These are phyloP conservation scores for Denticeps clupeoides DNA, from an alignment of 2,797 vertebrate species.

Conservation along the genomic window DNA sequence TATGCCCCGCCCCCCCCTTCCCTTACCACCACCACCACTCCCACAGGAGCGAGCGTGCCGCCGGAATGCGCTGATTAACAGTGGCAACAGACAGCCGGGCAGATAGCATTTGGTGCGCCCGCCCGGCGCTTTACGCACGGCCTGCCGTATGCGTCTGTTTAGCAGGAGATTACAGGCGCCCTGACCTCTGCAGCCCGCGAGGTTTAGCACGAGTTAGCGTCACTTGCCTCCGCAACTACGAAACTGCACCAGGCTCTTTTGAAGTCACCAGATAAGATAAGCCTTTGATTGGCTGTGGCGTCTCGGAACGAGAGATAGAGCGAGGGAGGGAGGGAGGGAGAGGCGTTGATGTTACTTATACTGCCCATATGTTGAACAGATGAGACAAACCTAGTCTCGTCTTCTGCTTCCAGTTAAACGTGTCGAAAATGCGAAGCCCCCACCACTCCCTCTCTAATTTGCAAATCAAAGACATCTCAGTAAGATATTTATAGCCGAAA, in stretches of 20 bases:
- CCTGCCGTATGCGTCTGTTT: conserved; percentile 9
- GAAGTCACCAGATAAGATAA: conserved; percentile 36
- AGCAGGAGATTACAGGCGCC: conserved; percentile 6
- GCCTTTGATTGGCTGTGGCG: conserved; percentile 37
- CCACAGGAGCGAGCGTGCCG: background rate
- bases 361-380: conserved; percentile 1
- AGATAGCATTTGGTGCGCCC: conserved; percentile 11
- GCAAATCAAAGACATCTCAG: conserved; percentile 54
- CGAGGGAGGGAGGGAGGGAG: background rate
- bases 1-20: conserved; percentile 36
- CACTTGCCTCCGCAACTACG: background rate
- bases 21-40: conserved; percentile 34
- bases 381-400: conserved; percentile 2
- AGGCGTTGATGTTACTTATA: conserved; percentile 10
- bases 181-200: no score
- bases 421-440: background rate
- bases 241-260: conserved; percentile 17
- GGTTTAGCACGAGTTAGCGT: no score
- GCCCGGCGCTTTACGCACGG: conserved; percentile 7
- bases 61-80: conserved; percentile 12
- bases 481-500: conserved; percentile 48
- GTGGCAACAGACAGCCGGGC: conserved; percentile 15
- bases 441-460: conserved; percentile 33
- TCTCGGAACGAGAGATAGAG: background rate
- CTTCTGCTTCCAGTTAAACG: background rate